A percentile compares a stretch with the other conserved stretches of the same genome.
phyloP scores from a whole-genome alignment of 2,888 invertebrate genomes.

The Acrocera orbiculus region DNA sequence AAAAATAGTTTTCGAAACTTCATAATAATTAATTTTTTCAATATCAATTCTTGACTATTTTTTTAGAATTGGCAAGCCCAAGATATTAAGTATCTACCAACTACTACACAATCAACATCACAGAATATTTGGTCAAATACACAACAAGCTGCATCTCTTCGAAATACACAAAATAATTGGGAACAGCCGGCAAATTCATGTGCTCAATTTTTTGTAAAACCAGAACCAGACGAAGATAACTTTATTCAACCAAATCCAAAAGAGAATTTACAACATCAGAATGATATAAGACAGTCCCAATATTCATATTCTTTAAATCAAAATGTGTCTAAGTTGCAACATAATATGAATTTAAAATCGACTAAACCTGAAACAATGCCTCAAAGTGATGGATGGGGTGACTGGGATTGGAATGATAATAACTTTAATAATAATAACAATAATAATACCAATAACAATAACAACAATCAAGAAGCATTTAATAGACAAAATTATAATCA shows the following conservation, averaged over 20 bases:
- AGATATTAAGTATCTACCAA: no score
- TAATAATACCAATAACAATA: no score
- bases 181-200: no score
- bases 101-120: no score
- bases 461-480: neutral
- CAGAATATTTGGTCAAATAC: no score
- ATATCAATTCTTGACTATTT: no score
- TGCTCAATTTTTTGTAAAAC: no score
- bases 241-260: slow-evolving; percentile 10
- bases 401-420: slow-evolving; percentile 11
- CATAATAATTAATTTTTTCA: no score
- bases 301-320: slow-evolving; percentile 1
- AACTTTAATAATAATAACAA: slow-evolving; percentile 3
- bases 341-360: slow-evolving; percentile 1
- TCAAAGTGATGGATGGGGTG: slow-evolving; percentile 9
- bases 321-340: slow-evolving; percentile 2
- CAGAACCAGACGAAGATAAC: slow-evolving; percentile 6
- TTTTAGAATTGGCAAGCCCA: no score
- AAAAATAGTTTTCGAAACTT: no score
- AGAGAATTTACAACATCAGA: slow-evolving; percentile 9
- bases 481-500: slow-evolving; percentile 6
- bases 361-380: neutral
- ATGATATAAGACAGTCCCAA: slow-evolving; percentile 7
- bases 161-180: no score
- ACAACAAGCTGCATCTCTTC: no score